Evolutionary conservation across 2,888 invertebrate genomes (phyloP), one percentile per base, ranked within the genome.

Genomic region (Amblyteles armatorius): DNA sequence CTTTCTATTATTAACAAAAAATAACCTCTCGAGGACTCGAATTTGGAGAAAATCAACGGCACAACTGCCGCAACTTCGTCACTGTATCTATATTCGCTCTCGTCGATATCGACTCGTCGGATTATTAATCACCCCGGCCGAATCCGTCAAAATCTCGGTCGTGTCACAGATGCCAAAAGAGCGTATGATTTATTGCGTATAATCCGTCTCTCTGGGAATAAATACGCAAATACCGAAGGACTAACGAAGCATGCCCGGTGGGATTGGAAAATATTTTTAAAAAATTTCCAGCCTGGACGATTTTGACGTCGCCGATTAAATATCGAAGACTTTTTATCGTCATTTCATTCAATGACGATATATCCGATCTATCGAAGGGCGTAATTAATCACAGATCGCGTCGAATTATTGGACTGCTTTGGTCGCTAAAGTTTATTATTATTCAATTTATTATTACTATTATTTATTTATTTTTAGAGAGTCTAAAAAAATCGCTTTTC

Each of bases 51-150:
- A 55, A 36, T 55, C 9, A n/a, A 22, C 19, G 9, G 19, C 44
- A 16, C 9, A 11, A 29, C 48, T 19, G 7, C 68, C 29, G 6
- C 22, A 16, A 2, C 29, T 36, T 33, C 16, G 26, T 52, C 48
- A 7, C 48, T 50, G 55, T n/a, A 57, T 69, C 4, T 68, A 40
- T 29, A 57, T 33, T 68, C 71, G 67, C 83, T 80, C 77, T 77
- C 50, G 44, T 73, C 48, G 55, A 68, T 69, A 81, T 81, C 84
- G 81, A 73, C 69, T 81, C 78, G 68, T 74, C 33, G 67, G n/a
- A 57, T 48, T 48, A 72, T 67, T 67, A 77, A 52, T 72, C 71
- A 71, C 26, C 29, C 16, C 29, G n/a, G 26, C 36, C 16, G 22
- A 9, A 44, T 55, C n/a, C 50, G 44, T 22, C 50, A 69, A 73